Evolutionary conservation across 1,140 invertebrate genomes (phyloP).

Genomic region (Diachasma alloeum): DNA sequence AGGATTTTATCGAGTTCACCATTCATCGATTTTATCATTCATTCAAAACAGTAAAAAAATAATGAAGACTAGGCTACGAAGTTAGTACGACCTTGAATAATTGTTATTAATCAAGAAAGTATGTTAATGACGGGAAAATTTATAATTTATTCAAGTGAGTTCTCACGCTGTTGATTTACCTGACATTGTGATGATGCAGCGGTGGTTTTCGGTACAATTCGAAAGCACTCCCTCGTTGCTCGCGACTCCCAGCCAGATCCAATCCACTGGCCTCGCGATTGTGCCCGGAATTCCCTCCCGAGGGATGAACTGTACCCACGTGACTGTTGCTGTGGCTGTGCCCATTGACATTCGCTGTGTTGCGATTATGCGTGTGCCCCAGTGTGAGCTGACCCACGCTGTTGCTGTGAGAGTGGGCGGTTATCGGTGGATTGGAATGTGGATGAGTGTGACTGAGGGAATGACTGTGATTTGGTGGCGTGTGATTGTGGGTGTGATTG

Average conservation of each 20-base stretch:
- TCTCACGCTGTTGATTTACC: slow-evolving; percentile 62
- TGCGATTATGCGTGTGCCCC: slow-evolving; percentile 63
- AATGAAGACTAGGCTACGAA: too few species aligned
- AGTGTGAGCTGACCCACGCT: slow-evolving; percentile 59
- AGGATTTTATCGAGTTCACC: too few species aligned
- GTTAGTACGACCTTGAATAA: neutral
- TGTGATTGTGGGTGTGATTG: slow-evolving; percentile 64
- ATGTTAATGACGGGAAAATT: neutral
- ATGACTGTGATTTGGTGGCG: slow-evolving; percentile 57
- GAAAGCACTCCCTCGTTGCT: slow-evolving; percentile 93
- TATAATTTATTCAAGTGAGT: neutral
- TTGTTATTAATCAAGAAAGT: neutral
- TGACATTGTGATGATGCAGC: slow-evolving; percentile 78
- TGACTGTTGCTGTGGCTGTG: slow-evolving; percentile 53
- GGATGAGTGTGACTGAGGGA: slow-evolving; percentile 66
- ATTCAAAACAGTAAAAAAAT: too few species aligned
- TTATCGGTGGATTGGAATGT: slow-evolving; percentile 65
- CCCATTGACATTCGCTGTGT: slow-evolving; percentile 54
- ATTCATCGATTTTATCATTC: too few species aligned
- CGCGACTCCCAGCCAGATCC: slow-evolving; percentile 84
- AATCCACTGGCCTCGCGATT: slow-evolving; percentile 68
- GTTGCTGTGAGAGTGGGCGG: slow-evolving; percentile 63
- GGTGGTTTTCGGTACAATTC: slow-evolving; percentile 94
- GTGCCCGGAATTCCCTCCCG: slow-evolving; percentile 53
- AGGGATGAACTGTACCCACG: slow-evolving; percentile 38